Evolutionary conservation across 2,797 vertebrate species (phyloP).

Genomic region (Paramormyrops hopkinsi): DNA sequence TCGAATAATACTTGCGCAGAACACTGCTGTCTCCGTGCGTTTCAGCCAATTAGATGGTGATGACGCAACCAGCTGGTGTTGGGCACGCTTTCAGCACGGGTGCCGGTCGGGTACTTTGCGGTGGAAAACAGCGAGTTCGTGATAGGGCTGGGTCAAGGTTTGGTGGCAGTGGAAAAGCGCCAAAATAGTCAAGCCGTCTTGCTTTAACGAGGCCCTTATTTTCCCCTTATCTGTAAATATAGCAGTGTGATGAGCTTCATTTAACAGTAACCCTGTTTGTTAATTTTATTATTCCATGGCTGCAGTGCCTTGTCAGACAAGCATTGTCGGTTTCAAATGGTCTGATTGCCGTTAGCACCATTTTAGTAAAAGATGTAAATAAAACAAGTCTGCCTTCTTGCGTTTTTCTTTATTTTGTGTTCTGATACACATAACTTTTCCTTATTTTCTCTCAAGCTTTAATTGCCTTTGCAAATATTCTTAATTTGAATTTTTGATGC

Average conservation of each 20-base stretch:
- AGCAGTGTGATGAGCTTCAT: slow-evolving; percentile 34
- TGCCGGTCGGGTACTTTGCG: not conserved
- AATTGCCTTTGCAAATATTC: not conserved
- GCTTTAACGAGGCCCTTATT: slow-evolving; percentile 17
- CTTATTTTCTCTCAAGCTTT: not conserved
- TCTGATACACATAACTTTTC: not conserved
- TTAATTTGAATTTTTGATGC: not conserved
- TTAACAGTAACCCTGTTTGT: slow-evolving; percentile 26
- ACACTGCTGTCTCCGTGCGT: not conserved
- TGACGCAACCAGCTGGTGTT: not conserved
- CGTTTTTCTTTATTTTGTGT: slow-evolving; percentile 11
- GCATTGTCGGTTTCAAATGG: slow-evolving; percentile 43
- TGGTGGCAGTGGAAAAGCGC: slow-evolving; percentile 20
- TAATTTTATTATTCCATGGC: slow-evolving; percentile 41
- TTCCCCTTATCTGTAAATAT: slow-evolving; percentile 40
- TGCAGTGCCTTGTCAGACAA: slow-evolving; percentile 51
- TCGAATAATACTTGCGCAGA: not conserved
- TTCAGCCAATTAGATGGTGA: not conserved
- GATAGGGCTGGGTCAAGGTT: not conserved
- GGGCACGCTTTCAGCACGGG: not conserved
- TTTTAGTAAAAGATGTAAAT: slow-evolving; percentile 55
- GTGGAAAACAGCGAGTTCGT: not conserved
- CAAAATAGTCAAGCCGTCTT: slow-evolving; percentile 16
- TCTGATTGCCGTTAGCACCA: slow-evolving; percentile 48
- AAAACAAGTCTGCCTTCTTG: slow-evolving; percentile 28